A percentile compares a stretch with the other conserved stretches of the same genome.
Evolutionary conservation across 1,140 invertebrate genomes (phyloP).

Genomic region (Lepidostoma basale): DNA sequence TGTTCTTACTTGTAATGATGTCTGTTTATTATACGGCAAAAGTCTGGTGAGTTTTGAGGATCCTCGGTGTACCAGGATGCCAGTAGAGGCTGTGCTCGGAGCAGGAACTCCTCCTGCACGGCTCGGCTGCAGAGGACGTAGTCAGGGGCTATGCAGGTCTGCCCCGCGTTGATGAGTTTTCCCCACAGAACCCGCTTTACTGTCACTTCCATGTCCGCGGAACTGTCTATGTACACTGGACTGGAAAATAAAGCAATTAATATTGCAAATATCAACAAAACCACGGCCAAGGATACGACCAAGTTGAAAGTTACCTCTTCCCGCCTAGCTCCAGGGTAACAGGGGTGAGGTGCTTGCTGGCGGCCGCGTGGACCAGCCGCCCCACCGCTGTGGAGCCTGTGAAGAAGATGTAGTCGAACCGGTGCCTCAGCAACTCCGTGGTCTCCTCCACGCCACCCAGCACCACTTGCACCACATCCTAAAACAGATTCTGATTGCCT

Average conservation of each 20-base stretch:
- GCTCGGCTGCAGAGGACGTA: constrained; percentile 88
- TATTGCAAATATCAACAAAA: too few relatives aligned
- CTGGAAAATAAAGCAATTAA: constrained; percentile 63
- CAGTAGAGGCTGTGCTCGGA: constrained; percentile 69
- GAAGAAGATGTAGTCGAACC: constrained; percentile 98
- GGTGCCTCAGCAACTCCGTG: constrained; percentile 81
- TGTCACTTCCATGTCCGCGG: constrained; percentile 74
- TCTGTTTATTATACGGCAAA: constrained; percentile 84
- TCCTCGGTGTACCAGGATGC: constrained; percentile 88
- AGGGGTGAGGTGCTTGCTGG: constrained; percentile 92
- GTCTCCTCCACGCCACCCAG: constrained; percentile 85
- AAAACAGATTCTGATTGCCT: constrained; percentile 30
- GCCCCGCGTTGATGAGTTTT: constrained; percentile 91
- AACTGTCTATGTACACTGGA: constrained; percentile 84
- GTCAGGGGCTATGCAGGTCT: constrained; percentile 98
- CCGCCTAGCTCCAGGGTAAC: constrained; percentile 94
- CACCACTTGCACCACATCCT: constrained; percentile 75
- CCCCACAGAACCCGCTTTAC: constrained; percentile 92
- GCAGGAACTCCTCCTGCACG: constrained; percentile 73
- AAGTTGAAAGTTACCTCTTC: constrained; percentile 86
- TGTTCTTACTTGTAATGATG: constrained; percentile 70
- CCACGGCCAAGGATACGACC: too few relatives aligned
- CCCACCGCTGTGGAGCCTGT: constrained; percentile 90
- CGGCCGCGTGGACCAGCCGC: constrained; percentile 87
- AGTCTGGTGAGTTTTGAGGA: constrained; percentile 79